A percentile compares a stretch with the other conserved stretches of the same genome.
These are phyloP conservation scores for Sphaeridia pumilis DNA, from an alignment of 2,888 invertebrate species.

Conservation along the genomic window DNA sequence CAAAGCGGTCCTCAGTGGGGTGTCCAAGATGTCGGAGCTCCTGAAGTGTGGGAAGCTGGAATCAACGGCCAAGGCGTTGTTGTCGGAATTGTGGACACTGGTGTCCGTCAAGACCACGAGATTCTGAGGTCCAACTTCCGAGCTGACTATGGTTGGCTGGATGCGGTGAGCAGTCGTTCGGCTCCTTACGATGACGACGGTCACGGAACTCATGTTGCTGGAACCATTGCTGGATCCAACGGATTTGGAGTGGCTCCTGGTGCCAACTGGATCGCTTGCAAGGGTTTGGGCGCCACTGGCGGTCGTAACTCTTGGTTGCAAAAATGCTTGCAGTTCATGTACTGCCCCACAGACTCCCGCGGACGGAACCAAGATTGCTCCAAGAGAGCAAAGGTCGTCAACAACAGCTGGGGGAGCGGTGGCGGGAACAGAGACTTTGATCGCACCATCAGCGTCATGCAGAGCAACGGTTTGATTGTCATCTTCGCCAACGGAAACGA, in stretches of 20 bases:
- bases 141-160: too few species aligned
- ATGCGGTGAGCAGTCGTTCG: too few species aligned
- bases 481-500: slow-evolving; percentile 1
- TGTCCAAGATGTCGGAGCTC: too few species aligned
- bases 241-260: slow-evolving; percentile 4
- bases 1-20: too few species aligned
- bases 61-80: too few species aligned
- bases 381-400: neutral
- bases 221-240: slow-evolving; percentile 1
- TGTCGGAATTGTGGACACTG: too few species aligned
- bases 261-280: slow-evolving; percentile 10
- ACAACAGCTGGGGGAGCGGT: slow-evolving; percentile 7
- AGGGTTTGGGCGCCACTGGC: slow-evolving; percentile 2
- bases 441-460: neutral
- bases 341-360: slow-evolving; percentile 4
- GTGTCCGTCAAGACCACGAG: too few species aligned
- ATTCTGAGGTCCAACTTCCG: too few species aligned
- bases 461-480: neutral
- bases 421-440: slow-evolving; percentile 1
- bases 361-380: neutral
- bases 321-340: slow-evolving; percentile 10
- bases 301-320: neutral
- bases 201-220: slow-evolving; percentile 5
- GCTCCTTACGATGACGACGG: slow-evolving; percentile 3
- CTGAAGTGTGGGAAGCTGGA: too few species aligned